phyloP scores from a whole-genome alignment of 1,140 invertebrate species.

The Saccostrea glomerata region DNA sequence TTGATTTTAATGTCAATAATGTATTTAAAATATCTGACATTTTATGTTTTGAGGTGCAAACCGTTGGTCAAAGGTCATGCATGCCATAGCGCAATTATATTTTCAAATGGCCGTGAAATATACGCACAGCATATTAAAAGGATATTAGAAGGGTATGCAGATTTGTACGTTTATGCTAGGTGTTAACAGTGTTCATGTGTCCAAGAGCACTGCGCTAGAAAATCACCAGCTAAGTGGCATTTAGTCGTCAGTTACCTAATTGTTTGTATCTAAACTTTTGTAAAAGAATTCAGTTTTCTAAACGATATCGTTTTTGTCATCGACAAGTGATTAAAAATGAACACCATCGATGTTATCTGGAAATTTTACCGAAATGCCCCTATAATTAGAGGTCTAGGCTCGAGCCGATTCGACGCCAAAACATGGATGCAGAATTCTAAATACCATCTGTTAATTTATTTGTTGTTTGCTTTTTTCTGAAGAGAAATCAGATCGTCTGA shows the following conservation, averaged over 20 bases:
- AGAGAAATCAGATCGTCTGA: too few relatives aligned
- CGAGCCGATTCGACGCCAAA: constrained; percentile 18
- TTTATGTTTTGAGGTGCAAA: too few relatives aligned
- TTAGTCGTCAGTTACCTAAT: constrained; percentile 24
- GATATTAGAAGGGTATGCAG: constrained; percentile 5
- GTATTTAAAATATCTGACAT: too few relatives aligned
- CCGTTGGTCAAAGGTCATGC: background rate
- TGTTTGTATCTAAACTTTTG: constrained; percentile 34
- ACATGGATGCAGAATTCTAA: background rate
- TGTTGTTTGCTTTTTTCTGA: background rate
- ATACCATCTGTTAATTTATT: constrained; percentile 14
- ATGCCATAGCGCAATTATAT: constrained; percentile 7
- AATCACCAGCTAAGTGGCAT: background rate
- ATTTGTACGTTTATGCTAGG: constrained; percentile 8
- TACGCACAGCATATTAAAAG: background rate
- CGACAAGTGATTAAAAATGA: constrained; percentile 28
- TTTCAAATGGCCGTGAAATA: background rate
- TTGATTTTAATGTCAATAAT: too few relatives aligned
- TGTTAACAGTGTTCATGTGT: constrained; percentile 36
- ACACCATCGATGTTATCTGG: constrained; percentile 8
- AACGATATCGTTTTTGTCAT: constrained; percentile 28
- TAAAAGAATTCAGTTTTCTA: constrained; percentile 27
- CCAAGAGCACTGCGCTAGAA: constrained; percentile 12
- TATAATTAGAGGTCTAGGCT: constrained; percentile 10
- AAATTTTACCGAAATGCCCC: constrained; percentile 28